Percentiles rank a stretch among this genome's conserved stretches.
phyloP scores from a whole-genome alignment of 2,113 vertebrate genomes.

The Entomyzon cyanotis region DNA sequence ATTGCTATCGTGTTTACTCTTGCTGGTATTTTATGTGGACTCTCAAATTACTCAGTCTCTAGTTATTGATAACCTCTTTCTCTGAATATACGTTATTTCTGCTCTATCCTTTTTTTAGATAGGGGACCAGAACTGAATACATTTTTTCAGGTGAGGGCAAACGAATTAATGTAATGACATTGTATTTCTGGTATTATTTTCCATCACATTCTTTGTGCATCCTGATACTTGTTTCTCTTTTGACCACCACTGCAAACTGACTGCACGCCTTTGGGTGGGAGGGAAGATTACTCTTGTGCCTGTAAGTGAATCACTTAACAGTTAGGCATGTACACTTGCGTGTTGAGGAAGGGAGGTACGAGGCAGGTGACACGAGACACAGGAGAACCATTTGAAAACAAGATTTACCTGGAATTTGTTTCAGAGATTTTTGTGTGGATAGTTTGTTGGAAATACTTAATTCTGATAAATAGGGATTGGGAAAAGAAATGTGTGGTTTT shows the following conservation, averaged over 20 bases:
- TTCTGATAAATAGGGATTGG: background rate
- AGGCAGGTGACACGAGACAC: background rate
- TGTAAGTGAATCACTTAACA: background rate
- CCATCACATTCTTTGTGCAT: background rate
- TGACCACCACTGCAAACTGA: background rate
- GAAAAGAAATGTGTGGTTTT: background rate
- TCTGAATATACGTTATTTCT: slow-evolving; percentile 10
- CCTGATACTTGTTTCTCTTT: background rate
- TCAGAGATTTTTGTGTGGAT: background rate
- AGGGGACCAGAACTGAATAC: slow-evolving; percentile 44
- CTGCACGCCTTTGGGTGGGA: background rate
- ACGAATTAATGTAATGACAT: background rate
- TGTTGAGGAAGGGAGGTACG: background rate
- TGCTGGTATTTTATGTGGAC: background rate
- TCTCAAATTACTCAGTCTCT: background rate
- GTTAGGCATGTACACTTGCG: background rate
- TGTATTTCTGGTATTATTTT: slow-evolving; percentile 10
- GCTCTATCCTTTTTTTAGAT: slow-evolving; percentile 32
- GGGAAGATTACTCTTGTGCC: background rate
- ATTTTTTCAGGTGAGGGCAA: slow-evolving; percentile 45
- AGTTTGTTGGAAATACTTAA: background rate
- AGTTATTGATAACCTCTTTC: background rate
- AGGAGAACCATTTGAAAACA: background rate
- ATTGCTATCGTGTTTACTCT: background rate
- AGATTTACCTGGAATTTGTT: background rate